Conservation (phyloP, 2,113 vertebrate species). For the Hypocryptadius cinnamomeus region DNA sequence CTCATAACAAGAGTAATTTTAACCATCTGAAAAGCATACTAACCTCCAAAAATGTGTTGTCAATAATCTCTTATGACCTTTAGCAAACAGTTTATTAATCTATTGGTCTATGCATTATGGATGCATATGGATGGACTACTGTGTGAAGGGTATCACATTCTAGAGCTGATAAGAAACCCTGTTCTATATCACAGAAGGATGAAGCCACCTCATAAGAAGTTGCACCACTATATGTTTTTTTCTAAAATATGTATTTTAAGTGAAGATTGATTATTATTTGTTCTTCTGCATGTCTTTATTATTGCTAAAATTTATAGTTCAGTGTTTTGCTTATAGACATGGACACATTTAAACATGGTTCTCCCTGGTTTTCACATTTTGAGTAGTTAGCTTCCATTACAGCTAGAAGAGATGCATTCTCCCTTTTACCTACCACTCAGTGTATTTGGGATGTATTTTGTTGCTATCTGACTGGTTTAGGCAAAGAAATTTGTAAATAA, state of each 20-base stretch:
- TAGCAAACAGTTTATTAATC: not conserved
- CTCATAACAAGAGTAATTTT: not conserved
- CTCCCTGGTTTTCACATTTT: not conserved
- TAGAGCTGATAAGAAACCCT: not conserved
- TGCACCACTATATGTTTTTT: not conserved
- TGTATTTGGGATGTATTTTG: constrained; percentile 19
- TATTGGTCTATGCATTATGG: not conserved
- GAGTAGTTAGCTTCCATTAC: not conserved
- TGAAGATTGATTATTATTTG: not conserved
- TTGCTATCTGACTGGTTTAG: not conserved
- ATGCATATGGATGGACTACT: not conserved
- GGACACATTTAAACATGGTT: not conserved
- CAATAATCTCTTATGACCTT: not conserved
- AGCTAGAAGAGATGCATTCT: not conserved
- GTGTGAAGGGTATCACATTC: not conserved
- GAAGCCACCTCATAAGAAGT: not conserved
- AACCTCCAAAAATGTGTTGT: not conserved
- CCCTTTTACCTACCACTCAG: not conserved
- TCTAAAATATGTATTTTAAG: not conserved
- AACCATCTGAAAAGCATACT: not conserved
- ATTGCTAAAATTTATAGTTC: not conserved
- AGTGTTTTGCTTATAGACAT: not conserved
- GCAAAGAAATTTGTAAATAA: constrained; percentile 52
- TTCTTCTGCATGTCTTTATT: not conserved
- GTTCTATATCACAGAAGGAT: not conserved